Evolutionary conservation across 2,888 invertebrate genomes (phyloP).

Genomic region (Penaeus monodon): DNA sequence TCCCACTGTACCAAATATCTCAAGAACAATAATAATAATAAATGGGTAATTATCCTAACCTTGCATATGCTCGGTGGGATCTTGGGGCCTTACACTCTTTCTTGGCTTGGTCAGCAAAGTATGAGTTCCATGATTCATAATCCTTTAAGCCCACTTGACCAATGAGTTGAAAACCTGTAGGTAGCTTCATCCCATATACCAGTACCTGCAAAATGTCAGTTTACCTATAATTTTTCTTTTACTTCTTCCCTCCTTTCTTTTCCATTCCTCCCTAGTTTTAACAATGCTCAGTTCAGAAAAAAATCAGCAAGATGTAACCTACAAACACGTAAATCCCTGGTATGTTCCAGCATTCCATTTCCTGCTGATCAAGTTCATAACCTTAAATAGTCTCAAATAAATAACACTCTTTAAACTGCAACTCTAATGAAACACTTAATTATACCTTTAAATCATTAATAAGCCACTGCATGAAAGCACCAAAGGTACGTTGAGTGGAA

Average conservation of each 20-base stretch:
- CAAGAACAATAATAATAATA: too few species aligned
- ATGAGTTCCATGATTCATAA: constrained; percentile 61
- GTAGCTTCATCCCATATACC: constrained; percentile 63
- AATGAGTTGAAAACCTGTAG: constrained; percentile 64
- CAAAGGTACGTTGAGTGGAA: constrained; percentile 50
- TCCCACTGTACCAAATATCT: too few species aligned
- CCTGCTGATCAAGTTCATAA: too few species aligned
- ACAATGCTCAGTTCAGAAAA: not conserved
- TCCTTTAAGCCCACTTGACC: constrained; percentile 62
- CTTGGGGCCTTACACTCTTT: constrained; percentile 43
- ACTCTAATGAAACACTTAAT: too few species aligned
- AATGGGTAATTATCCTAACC: constrained; percentile 30
- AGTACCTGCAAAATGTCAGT: constrained; percentile 24
- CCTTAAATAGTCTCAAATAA: too few species aligned
- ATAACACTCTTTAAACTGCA: too few species aligned
- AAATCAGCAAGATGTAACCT: not conserved
- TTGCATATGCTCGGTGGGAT: constrained; percentile 54
- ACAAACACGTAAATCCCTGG: too few species aligned
- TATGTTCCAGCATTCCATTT: too few species aligned
- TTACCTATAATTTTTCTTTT: too few species aligned
- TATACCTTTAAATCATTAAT: constrained; percentile 57
- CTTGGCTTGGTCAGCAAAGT: constrained; percentile 44
- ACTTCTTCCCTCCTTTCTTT: not conserved
- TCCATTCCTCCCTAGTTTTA: not conserved
- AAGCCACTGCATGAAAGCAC: constrained; percentile 51